A percentile compares a stretch with the other conserved stretches of the same genome.
Conservation (phyloP, 1,140 invertebrate species). For the Papilio glaucus region DNA sequence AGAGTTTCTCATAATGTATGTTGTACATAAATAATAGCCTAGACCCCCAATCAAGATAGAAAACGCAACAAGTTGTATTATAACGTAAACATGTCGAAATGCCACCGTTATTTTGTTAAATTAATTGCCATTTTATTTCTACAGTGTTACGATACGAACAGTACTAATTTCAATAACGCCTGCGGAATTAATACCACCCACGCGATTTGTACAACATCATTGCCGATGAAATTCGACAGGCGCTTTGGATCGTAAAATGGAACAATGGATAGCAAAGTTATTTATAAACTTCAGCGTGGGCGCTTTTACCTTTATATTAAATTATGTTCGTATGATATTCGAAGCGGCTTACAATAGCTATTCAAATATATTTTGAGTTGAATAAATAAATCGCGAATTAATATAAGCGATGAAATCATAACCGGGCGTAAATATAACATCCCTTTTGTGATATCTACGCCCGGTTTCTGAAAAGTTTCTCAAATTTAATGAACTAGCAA, state of each 20-base stretch:
- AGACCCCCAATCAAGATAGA: not conserved
- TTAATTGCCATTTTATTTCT: not conserved
- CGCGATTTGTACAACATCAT: conserved; percentile 14
- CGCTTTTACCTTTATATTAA: conserved; percentile 1
- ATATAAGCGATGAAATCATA: no score
- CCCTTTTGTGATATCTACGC: no score
- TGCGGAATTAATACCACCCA: conserved; percentile 21
- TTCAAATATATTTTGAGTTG: no score
- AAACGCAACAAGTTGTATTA: conserved; percentile 29
- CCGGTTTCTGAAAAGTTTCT: no score
- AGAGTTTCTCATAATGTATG: no score
- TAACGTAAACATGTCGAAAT: not conserved
- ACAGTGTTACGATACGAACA: not conserved
- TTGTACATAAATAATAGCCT: no score
- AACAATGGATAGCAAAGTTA: not conserved
- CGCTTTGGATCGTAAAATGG: not conserved
- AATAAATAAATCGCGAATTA: no score
- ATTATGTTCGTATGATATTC: conserved; percentile 19
- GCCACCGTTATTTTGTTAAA: conserved; percentile 1
- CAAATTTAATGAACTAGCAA: no score
- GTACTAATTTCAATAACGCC: not conserved
- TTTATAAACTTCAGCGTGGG: not conserved
- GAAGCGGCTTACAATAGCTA: not conserved
- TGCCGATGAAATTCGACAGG: conserved; percentile 32
- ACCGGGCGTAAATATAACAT: no score